phyloP scores from a whole-genome alignment of 2,797 vertebrate genomes.

The Anguilla obscura region DNA sequence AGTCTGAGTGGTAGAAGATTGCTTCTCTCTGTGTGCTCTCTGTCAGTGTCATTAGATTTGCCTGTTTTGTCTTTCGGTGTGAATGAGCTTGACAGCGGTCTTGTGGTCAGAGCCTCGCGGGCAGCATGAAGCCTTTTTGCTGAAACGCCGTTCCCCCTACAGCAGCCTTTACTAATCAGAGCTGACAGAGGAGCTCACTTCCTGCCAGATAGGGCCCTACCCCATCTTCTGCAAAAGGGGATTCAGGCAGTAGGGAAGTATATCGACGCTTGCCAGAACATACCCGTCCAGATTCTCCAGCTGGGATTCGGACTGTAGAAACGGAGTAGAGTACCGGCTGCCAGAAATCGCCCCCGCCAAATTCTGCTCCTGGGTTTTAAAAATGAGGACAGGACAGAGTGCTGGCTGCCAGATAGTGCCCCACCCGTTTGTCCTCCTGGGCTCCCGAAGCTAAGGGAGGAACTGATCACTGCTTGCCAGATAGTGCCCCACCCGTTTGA shows the following conservation, averaged over 20 bases:
- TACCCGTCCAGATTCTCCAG: neutral
- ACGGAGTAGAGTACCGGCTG: neutral
- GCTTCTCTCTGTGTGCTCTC: neutral
- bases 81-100: neutral
- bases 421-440: neutral
- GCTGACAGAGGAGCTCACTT: constrained; percentile 24
- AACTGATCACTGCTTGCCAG: neutral
- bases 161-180: constrained; percentile 28
- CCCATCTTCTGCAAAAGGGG: neutral
- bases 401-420: neutral
- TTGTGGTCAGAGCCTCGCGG: neutral
- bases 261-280: neutral
- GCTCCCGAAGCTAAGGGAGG: neutral
- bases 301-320: constrained; percentile 11
- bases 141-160: neutral
- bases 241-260: neutral
- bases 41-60: neutral
- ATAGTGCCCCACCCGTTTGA: neutral
- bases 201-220: constrained; percentile 9
- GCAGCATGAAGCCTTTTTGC: neutral
- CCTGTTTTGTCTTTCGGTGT: neutral
- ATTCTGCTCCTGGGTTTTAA: neutral
- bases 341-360: neutral
- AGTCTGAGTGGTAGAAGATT: neutral
- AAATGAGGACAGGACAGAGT: neutral